Conservation (phyloP, 2,888 invertebrate species). For the Leptodirus hochenwartii region DNA sequence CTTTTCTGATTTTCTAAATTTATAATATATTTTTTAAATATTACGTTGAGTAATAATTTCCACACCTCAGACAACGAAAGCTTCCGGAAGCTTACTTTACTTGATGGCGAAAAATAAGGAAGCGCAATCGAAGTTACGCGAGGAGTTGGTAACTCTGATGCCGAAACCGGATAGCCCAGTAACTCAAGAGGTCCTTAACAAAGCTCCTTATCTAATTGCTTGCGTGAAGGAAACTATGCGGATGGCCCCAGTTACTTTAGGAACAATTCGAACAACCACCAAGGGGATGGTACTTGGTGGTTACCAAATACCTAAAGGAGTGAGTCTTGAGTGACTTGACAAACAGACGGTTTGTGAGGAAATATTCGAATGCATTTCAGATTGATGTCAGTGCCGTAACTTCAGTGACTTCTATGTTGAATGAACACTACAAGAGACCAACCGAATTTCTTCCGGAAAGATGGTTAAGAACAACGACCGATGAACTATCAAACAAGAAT, state of each 20-base stretch:
- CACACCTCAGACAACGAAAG: slow-evolving; percentile 31
- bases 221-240: slow-evolving; percentile 44
- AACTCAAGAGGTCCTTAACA: slow-evolving; percentile 22
- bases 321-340: too few relatives aligned
- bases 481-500: slow-evolving; percentile 16
- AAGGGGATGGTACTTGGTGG: slow-evolving; percentile 23
- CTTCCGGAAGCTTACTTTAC: slow-evolving; percentile 25
- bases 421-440: slow-evolving; percentile 13
- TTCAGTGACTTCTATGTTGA: too few relatives aligned
- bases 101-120: slow-evolving; percentile 27
- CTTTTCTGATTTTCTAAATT: too few relatives aligned
- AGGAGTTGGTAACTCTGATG: slow-evolving; percentile 22
- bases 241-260: slow-evolving; percentile 18
- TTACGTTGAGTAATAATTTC: too few relatives aligned
- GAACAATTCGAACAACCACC: slow-evolving; percentile 15
- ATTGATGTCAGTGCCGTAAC: too few relatives aligned
- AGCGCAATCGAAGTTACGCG: slow-evolving; percentile 25
- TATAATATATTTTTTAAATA: too few relatives aligned
- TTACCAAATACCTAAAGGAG: slow-evolving; percentile 25
- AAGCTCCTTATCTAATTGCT: slow-evolving; percentile 36
- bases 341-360: too few relatives aligned
- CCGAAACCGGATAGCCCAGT: slow-evolving; percentile 19
- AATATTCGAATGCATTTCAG: too few relatives aligned
- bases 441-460: slow-evolving; percentile 19
- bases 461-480: slow-evolving; percentile 16